phyloP scores from a whole-genome alignment of 2,888 invertebrate genomes.

The Coelinius sp. region DNA sequence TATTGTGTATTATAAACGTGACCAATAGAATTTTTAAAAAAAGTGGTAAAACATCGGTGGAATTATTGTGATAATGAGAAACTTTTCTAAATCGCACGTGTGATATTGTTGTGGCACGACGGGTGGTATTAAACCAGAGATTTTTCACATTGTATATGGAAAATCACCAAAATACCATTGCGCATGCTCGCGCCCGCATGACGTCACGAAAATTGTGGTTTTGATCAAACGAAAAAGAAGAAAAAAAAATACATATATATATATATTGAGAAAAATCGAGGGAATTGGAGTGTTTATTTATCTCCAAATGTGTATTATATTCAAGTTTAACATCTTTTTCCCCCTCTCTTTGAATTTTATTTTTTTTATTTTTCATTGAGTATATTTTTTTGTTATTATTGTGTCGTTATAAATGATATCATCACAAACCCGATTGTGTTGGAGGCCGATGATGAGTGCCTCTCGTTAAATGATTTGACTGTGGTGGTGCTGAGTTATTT shows the following conservation, averaged over 20 bases:
- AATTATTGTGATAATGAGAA: conserved; percentile 1
- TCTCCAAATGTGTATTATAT: too few relatives aligned
- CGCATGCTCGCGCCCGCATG: conserved; percentile 68
- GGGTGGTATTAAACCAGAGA: not conserved
- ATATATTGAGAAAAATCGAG: not conserved
- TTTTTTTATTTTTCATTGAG: not conserved
- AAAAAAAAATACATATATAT: not conserved
- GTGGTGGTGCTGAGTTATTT: conserved; percentile 8
- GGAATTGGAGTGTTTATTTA: too few relatives aligned
- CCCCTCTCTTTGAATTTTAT: not conserved
- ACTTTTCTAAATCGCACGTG: conserved; percentile 49
- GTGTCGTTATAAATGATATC: conserved; percentile 21
- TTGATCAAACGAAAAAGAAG: conserved; percentile 58
- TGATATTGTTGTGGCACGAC: conserved; percentile 32
- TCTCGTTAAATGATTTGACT: conserved; percentile 23
- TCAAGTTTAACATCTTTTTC: conserved; percentile 2
- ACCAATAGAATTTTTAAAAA: not conserved
- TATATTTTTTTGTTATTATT: not conserved
- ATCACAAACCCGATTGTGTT: conserved; percentile 6
- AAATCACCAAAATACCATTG: conserved; percentile 69
- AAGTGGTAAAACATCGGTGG: not conserved
- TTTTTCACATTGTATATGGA: conserved; percentile 61
- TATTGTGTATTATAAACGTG: not conserved
- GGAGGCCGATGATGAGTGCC: conserved; percentile 17
- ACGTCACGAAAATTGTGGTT: conserved; percentile 70